Evolutionary conservation across 2,113 vertebrate species (phyloP), one percentile per base, ranked within the genome.

Genomic region (Centropristis striata): DNA sequence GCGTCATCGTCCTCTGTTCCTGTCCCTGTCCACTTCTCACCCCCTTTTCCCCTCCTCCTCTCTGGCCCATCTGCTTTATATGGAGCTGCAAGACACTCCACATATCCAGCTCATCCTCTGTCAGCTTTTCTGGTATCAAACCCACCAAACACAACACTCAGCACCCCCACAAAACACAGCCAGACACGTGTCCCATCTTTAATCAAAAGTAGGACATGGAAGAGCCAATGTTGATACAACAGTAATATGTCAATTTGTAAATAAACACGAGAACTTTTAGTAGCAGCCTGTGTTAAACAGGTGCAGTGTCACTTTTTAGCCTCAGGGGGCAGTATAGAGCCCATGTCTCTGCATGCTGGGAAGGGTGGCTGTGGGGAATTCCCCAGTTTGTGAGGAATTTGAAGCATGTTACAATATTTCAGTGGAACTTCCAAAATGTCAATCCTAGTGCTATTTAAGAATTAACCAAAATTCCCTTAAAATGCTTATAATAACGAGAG

Each of bases 1-100:
- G 82, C 83, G 84, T 82, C 83, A 83, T 47, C 46, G 5, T 55
- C 60, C 67, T 66, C 71, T 44, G 21, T 18, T 67, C 63, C 54
- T 60, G 32, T 41, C 61, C 64, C 51, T 9, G 9, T 51, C 53
- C 42, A 44, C 21, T 44, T 69, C 58, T 37, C 44, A 28, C 41
- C 74, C 5, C 23, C n/a, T 13, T 25, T 15, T 2, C 15, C 37
- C 49, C 63, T 6, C 60, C 7, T 20, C 44, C 47, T n/a, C 37
- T 41, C 18, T 47, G 32, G 12, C 55, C 47, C 18, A 49, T 44
- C 36, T 65, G 60, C 63, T 70, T 69, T 44, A 67, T 21, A 59
- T 71, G 60, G 66, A 75, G 70, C 65, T 42, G 36, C 28, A 53
- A 71, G 20, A 74, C 58, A 32, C 37, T 39, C 14, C 46, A 16